These are phyloP conservation scores for Gymnarchus niloticus DNA, from an alignment of 2,113 vertebrate species.

Conservation along the genomic window DNA sequence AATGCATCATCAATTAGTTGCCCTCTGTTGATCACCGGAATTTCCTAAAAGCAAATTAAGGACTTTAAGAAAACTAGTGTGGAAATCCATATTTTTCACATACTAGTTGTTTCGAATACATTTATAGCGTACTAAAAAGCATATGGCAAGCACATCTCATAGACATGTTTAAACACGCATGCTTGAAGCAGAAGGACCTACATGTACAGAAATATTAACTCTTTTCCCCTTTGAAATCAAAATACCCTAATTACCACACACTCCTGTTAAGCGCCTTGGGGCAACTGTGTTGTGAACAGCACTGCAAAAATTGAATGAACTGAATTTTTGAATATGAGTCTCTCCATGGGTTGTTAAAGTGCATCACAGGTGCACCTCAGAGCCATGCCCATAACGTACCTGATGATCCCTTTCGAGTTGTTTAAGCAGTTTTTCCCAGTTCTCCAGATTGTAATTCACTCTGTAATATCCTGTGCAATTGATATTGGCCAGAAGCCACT, in stretches of 20 bases:
- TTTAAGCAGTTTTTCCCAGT: constrained; percentile 70
- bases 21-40: constrained; percentile 79
- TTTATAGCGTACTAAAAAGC: background rate
- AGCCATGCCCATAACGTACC: constrained; percentile 56
- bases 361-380: background rate
- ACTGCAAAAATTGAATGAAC: too few relatives aligned
- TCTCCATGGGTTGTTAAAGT: too few relatives aligned
- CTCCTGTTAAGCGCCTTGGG: too few relatives aligned
- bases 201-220: too few relatives aligned
- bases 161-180: background rate
- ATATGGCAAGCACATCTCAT: background rate
- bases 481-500: constrained; percentile 81
- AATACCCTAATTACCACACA: too few relatives aligned
- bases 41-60: constrained; percentile 51
- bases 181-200: background rate
- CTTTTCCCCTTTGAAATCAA: too few relatives aligned
- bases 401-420: constrained; percentile 44
- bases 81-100: background rate
- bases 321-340: too few relatives aligned
- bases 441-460: constrained; percentile 80
- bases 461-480: constrained; percentile 74
- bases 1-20: constrained; percentile 86
- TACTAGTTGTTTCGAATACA: background rate
- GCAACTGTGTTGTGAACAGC: too few relatives aligned
- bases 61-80: background rate